Base-by-base conservation (phyloP, 2,888 invertebrate genomes). In the Tinea pellionella region DNA sequence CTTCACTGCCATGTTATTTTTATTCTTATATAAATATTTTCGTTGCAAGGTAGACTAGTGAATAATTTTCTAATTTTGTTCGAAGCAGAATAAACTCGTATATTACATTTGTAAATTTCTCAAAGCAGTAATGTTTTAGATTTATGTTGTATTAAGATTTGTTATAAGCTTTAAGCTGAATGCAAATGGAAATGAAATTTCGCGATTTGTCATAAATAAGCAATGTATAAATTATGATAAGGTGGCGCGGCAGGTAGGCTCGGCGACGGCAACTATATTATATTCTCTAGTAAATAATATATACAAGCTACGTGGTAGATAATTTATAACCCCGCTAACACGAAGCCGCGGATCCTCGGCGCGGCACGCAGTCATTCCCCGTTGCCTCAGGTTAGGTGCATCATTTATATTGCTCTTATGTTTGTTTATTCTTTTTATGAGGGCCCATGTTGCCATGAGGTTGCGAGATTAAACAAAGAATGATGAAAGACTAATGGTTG, bases 361-460 rank as follows among this genome's bases (percentile, higher is more conserved):
- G 74, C 74, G 76, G 47, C 47, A 47, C 47, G 47, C 53, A 53
- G 19, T 11, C 73, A 70, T 70, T 72, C 69, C 69, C 68, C 76
- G 80, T 77, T 79, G 81, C 78, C 75, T 78, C 74, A 72, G 73
- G 80, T 85, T 83, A 83, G 80, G 72, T 75, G 78, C 78, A 81
- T 86, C 83, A 83, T 86, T 87, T 83, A 85, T 86, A 85, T 85
- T 84, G 79, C 82, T 79, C 74, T 78, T 71, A 78, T 80, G 80
- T 84, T 82, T 84, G 80, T 80, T 79, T 82, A 77, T 72, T 78
- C 76, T 80, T 71, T 82, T 80, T 80, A 78, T 73, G 70, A 71
- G 70, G 67, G 73, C 73, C 75, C 75, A 73, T 75, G 74, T 74
- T 72, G 47, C 47, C 47, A 47, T n/a, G 73, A 77, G 78, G 73